phyloP scores from a whole-genome alignment of 2,113 vertebrate species.

The Brienomyrus brachyistius region DNA sequence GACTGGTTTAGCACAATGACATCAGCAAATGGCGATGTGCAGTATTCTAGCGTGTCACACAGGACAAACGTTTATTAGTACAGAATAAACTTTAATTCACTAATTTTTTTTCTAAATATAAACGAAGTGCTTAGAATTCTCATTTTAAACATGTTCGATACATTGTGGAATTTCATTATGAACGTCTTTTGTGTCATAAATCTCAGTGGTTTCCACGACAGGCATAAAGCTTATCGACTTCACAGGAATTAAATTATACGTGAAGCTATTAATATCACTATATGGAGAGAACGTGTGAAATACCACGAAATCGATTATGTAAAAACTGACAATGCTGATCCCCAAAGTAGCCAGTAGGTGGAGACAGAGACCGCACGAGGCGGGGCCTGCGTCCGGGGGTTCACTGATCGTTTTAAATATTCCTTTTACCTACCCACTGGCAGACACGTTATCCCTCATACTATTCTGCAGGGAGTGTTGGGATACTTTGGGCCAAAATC shows the following conservation, averaged over 20 bases:
- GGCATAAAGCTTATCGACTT: background rate
- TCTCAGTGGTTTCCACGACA: background rate
- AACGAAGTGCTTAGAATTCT: background rate
- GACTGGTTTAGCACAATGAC: background rate
- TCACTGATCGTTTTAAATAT: background rate
- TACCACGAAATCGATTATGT: background rate
- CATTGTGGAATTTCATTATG: background rate
- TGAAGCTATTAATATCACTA: background rate
- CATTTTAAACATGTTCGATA: background rate
- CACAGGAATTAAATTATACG: background rate
- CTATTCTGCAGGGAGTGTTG: background rate
- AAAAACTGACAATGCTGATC: background rate
- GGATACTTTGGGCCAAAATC: background rate
- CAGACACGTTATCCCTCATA: background rate
- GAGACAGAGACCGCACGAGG: conserved; percentile 26
- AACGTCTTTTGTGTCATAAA: background rate
- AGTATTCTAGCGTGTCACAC: background rate
- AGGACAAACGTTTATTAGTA: background rate
- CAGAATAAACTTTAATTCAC: background rate
- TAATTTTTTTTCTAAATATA: background rate
- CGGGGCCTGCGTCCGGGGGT: background rate
- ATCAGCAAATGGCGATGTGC: background rate
- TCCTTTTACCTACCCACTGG: background rate
- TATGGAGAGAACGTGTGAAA: background rate
- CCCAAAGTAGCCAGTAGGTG: conserved; percentile 24